Evolutionary conservation across 2,888 invertebrate species (phyloP), one percentile per base, ranked within the genome.

Genomic region (Zygogramma bicolorata): DNA sequence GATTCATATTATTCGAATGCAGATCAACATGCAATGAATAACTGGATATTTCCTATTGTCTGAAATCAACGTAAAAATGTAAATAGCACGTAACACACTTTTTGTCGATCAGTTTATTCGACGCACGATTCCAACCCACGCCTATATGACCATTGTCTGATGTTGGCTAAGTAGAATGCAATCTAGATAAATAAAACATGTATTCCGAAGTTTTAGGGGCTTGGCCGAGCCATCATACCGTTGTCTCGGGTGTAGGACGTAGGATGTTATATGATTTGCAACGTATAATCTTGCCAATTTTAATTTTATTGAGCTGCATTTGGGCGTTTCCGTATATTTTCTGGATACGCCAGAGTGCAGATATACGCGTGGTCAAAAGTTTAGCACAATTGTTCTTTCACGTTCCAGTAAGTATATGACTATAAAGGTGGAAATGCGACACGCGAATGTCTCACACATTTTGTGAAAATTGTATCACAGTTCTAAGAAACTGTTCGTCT

Each of bases 161-260:
- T 62, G 65, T 73, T 69, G 65, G 58, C 40, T 66, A 69, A 73
- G 66, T 66, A 69, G 69, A 73, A 73, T 73, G 73, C 73, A 73
- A 69, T 73, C 73, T 73, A 69, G 73, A 73, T 73, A 70, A 65
- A 67, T 67, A 73, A 73, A 70, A 68, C 57, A 67, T 65, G 65
- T 65, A 73, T 65, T 68, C 63, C 59, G 20, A 59, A 49, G 69
- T 59, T 70, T 67, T 70, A 70, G 63, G 65, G 73, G 73, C 70
- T 70, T 73, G 70, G 73, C 70, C 22, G 42, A 58, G 25, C 8
- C 60, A 46, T 73, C 66, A 25, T 25, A 53, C 53, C n/a, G 18
- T 25, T 27, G 53, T 27, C 25, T 53, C 53, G 25, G 13, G 70
- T 66, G 70, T 70, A 60, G 53, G 65, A 60, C 61, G 70, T 34